Base-by-base conservation (phyloP, 2,888 invertebrate genomes). In the Julus scandinavius region DNA sequence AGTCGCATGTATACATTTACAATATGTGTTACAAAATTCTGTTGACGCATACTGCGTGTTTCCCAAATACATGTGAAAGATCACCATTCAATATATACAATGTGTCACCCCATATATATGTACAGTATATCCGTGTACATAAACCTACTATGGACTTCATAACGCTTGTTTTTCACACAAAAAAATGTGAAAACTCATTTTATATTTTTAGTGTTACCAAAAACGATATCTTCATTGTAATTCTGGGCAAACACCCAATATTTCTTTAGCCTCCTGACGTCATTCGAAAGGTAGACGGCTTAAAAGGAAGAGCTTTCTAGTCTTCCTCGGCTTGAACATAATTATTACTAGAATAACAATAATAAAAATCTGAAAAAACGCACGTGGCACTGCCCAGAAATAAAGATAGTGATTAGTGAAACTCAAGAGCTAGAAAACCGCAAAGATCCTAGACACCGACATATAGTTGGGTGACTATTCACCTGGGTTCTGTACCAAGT, bases 191-290 rank as follows among this genome's bases (percentile, higher is more conserved):
- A 29, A 29, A 29, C 29, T 0, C 29, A 7, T 45, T 45, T 45
- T 45, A 7, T 45, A 45, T 45, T 45, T 45, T 45, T 45, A 45
- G 45, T 45, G 5, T 7, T 7, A 45, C 45, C 45, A 5, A 45
- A 45, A 45, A 45, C 45, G 45, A 45, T 45, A 6, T n/a, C 6
- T 63, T n/a, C 17, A n/a, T n/a, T n/a, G 6, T 63, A 6, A 63
- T 63, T 63, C 58, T n/a, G n/a, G n/a, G 58, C 58, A n/a, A n/a
- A n/a, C 58, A 63, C 58, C 58, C 54, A 54, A n/a, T 63, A 45
- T 45, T 63, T 63, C n/a, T 63, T 63, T 63, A 63, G n/a, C 58
- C n/a, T n/a, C 1, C 58, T 63, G 58, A 63, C 58, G n/a, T 63
- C 17, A 63, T n/a, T 63, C 17, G n/a, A 63, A n/a, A 63, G 58